phyloP scores from a whole-genome alignment of 2,113 vertebrate genomes.

The Pseudorasbora parva region DNA sequence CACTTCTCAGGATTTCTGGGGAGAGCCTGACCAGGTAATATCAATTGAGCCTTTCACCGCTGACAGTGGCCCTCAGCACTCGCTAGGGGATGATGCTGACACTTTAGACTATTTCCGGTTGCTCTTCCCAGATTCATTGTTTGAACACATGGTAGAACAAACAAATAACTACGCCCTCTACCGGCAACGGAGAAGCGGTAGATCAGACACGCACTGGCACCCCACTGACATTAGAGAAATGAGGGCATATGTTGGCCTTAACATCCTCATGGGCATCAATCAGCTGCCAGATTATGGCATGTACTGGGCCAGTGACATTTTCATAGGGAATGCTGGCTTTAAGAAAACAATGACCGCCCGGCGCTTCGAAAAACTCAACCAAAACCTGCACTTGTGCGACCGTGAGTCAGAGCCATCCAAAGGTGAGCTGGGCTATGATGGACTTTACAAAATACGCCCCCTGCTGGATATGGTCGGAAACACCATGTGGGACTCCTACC shows the following conservation, averaged over 20 bases:
- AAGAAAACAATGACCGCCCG: slow-evolving; percentile 82
- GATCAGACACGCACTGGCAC: slow-evolving; percentile 81
- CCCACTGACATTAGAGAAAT: slow-evolving; percentile 81
- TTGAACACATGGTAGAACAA: slow-evolving; percentile 87
- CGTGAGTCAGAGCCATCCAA: slow-evolving; percentile 74
- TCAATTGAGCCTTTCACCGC: slow-evolving; percentile 78
- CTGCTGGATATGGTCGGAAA: slow-evolving; percentile 79
- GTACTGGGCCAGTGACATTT: slow-evolving; percentile 85
- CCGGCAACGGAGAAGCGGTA: slow-evolving; percentile 80
- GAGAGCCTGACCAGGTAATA: slow-evolving; percentile 81
- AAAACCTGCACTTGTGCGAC: slow-evolving; percentile 81
- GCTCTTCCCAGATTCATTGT: slow-evolving; percentile 84
- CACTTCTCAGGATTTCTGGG: slow-evolving; percentile 80
- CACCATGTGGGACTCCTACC: slow-evolving; percentile 81
- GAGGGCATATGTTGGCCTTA: slow-evolving; percentile 79
- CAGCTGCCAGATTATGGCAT: slow-evolving; percentile 81
- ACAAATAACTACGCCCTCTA: slow-evolving; percentile 87
- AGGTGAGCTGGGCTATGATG: slow-evolving; percentile 79
- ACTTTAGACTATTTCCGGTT: slow-evolving; percentile 85
- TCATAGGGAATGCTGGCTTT: slow-evolving; percentile 82
- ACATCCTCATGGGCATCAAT: slow-evolving; percentile 84
- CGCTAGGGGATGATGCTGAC: slow-evolving; percentile 82
- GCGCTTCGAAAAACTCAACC: slow-evolving; percentile 81
- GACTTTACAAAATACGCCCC: slow-evolving; percentile 80
- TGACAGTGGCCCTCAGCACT: slow-evolving; percentile 79